Base-by-base conservation (phyloP, 2,797 vertebrate species). In the Microcaecilia unicolor region DNA sequence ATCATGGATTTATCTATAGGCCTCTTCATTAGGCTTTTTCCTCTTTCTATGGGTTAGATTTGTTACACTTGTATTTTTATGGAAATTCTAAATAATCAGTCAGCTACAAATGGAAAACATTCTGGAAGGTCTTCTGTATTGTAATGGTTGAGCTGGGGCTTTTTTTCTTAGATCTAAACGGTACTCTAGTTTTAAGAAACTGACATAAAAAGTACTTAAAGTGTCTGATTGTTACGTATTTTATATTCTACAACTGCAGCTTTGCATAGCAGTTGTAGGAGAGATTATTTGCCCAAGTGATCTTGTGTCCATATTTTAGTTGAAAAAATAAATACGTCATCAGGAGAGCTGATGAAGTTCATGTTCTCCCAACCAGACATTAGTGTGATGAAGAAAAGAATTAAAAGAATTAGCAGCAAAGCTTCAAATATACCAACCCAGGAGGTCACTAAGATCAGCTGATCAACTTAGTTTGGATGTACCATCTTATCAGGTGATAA, bases 1-100 rank as follows among this genome's bases (percentile, higher is more conserved):
- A 74, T 78, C 66, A 66, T 42, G 22, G 63, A 62, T 67, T 72
- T 72, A 68, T 76, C 72, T 65, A 72, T 55, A 76, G 66, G 53
- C 61, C 59, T 66, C 65, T 45, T 48, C 68, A 65, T 82, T n/a
- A n/a, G 58, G 51, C 65, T 74, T 64, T 76, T 48, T 38, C 38
- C 31, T 32, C 35, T 72, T 59, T 48, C 55, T 72, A 23, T 40
- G 31, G 28, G 56, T 66, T 64, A 27, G 67, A 61, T 51, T 57
- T 50, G 40, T 34, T 41, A 35, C 55, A 41, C 19, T 37, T 47
- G 33, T 56, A 58, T 48, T 59, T 49, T 58, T 59, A 41, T 39
- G 37, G 55, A 53, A 66, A 64, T 78, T 71, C 66, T 28, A 31
- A 65, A 55, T 53, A 57, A 62, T 60, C 75, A 61, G 59, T 50